phyloP scores from a whole-genome alignment of 2,113 vertebrate species.

The Semicossyphus pulcher region DNA sequence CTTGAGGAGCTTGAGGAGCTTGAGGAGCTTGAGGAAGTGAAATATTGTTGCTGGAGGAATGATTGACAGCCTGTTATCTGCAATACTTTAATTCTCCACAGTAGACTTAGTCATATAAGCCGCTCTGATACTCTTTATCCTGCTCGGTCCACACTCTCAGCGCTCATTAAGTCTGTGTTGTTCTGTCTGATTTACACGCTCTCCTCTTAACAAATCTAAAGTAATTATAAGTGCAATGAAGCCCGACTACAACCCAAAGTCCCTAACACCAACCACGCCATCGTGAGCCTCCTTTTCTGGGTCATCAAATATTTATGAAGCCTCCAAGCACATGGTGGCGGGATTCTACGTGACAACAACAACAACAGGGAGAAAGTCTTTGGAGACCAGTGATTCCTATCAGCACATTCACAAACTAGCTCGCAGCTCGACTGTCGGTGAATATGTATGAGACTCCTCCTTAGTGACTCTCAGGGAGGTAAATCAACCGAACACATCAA shows the following conservation, averaged over 20 bases:
- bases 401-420: constrained; percentile 36
- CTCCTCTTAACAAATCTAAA: constrained; percentile 44
- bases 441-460: constrained; percentile 64
- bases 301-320: constrained; percentile 71
- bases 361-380: constrained; percentile 45
- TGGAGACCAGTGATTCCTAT: constrained; percentile 55
- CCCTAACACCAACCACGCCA: constrained; percentile 1
- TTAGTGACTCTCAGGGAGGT: constrained; percentile 30
- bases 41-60: not conserved
- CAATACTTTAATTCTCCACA: constrained; percentile 12
- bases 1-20: not conserved
- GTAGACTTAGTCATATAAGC: constrained; percentile 10
- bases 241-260: constrained; percentile 32
- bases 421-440: constrained; percentile 31
- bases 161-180: not conserved
- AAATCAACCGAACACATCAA: constrained; percentile 43
- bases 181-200: constrained; percentile 20
- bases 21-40: constrained; percentile 2
- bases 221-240: constrained; percentile 48
- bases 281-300: constrained; percentile 49
- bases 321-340: constrained; percentile 40
- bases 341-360: constrained; percentile 53
- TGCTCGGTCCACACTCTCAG: not conserved
- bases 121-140: constrained; percentile 15
- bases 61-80: constrained; percentile 31